Base-by-base conservation (phyloP, 2,888 invertebrate species). In the Cremastobaeus sp. region DNA sequence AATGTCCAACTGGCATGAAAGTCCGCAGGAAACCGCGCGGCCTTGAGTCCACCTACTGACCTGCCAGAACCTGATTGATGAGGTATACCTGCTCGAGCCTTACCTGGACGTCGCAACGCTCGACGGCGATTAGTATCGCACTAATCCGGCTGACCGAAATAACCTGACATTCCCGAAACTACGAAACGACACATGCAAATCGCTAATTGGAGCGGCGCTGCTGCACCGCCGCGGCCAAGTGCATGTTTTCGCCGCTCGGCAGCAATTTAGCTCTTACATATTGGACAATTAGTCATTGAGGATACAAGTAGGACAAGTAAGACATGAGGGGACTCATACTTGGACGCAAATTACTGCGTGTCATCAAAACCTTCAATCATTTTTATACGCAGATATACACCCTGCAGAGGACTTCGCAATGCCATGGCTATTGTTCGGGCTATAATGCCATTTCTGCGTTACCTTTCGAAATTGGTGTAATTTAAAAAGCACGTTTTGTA, bases 1-100 rank as follows among this genome's bases (percentile, higher is more conserved):
- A 60, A 60, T 21, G 60, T 9, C 15, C 47, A 25, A 17, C 12
- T 34, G 18, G 15, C 21, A 45, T 47, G 62, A 69, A 60, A 54
- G 69, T 52, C 39, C 57, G 28, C 54, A 47, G 47, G 60, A 60
- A 54, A 69, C 18, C 17, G 57, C 37, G 28, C 65, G 54, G 45
- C 72, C 72, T 72, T 72, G 72, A 60, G 37, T 47, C 59, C 65
- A 72, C 76, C 76, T 32, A 76, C 75, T 71, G 71, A 76, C 71
- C 72, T 62, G 76, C 74, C 66, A 60, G 74, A 75, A 69, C 70
- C 74, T 74, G 71, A 74, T 71, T 52, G 64, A 64, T 71, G 55
- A 54, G 47, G 15, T 11, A 34, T 54, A 60, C 28, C 43, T 34
- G 45, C 28, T 55, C 25, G 12, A 52, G 18, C 37, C 17, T 47